These are phyloP conservation scores for Galbula dea DNA, from an alignment of 2,113 vertebrate species.

Conservation along the genomic window DNA sequence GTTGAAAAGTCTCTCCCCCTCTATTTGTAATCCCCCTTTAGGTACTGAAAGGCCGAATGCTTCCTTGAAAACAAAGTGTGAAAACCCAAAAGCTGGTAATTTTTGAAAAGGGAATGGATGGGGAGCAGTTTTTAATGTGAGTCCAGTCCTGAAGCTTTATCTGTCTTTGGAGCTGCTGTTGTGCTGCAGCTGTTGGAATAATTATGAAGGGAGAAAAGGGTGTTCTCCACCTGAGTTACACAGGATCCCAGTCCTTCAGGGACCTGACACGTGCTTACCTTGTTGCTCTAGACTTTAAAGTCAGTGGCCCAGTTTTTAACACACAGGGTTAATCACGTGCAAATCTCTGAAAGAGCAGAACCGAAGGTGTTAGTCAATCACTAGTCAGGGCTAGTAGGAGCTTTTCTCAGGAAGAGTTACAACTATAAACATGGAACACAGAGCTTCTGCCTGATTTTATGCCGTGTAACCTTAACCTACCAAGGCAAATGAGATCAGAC, in stretches of 20 bases:
- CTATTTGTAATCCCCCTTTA: too few relatives aligned
- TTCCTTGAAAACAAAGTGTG: not conserved
- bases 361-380: not conserved
- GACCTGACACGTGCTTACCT: not conserved
- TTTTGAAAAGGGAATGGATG: not conserved
- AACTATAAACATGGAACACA: not conserved
- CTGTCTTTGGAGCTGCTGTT: not conserved
- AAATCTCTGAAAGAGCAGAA: not conserved
- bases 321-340: fast-evolving
- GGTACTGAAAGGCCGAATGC: too few relatives aligned
- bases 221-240: not conserved
- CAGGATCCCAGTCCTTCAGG: not conserved
- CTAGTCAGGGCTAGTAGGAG: not conserved
- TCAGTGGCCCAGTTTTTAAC: not conserved
- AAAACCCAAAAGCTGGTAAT: not conserved
- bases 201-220: not conserved
- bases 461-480: not conserved
- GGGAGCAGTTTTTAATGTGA: not conserved
- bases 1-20: too few relatives aligned
- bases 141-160: not conserved
- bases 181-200: not conserved
- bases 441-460: not conserved
- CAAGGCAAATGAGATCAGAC: not conserved
- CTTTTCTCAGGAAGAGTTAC: not conserved
- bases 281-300: not conserved